These are phyloP conservation scores for Bufotes viridis DNA, from an alignment of 2,797 vertebrate genomes.

Conservation along the genomic window DNA sequence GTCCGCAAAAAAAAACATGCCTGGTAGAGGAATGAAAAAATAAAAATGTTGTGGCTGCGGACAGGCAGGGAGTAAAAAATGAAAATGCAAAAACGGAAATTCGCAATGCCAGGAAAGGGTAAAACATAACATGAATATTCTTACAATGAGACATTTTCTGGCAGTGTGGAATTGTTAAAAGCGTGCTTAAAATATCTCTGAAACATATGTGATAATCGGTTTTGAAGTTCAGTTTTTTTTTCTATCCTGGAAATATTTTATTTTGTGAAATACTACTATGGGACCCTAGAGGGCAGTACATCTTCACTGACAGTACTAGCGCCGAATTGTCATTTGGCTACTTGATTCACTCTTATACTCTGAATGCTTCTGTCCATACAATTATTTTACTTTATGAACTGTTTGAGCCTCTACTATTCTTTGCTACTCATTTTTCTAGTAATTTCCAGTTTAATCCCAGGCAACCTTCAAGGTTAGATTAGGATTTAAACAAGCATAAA, in stretches of 20 bases:
- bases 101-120: too few species aligned
- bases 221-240: not conserved
- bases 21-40: too few species aligned
- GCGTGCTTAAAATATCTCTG: not conserved
- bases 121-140: not conserved
- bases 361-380: not conserved
- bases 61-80: too few species aligned
- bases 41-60: too few species aligned
- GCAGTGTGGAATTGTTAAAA: too few species aligned
- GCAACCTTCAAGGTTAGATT: not conserved
- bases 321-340: not conserved
- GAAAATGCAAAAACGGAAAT: too few species aligned
- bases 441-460: not conserved
- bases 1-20: too few species aligned
- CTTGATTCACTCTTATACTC: not conserved
- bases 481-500: not conserved
- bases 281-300: constrained; percentile 27
- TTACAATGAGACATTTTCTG: not conserved
- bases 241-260: not conserved
- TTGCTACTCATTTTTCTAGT: not conserved
- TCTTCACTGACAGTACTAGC: not conserved
- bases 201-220: not conserved
- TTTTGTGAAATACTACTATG: not conserved
- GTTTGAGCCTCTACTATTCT: not conserved
- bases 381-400: not conserved